Evolutionary conservation across 35 echinoderm and acorn worm species (phyloP).

Genomic region (Apostichopus californicus): DNA sequence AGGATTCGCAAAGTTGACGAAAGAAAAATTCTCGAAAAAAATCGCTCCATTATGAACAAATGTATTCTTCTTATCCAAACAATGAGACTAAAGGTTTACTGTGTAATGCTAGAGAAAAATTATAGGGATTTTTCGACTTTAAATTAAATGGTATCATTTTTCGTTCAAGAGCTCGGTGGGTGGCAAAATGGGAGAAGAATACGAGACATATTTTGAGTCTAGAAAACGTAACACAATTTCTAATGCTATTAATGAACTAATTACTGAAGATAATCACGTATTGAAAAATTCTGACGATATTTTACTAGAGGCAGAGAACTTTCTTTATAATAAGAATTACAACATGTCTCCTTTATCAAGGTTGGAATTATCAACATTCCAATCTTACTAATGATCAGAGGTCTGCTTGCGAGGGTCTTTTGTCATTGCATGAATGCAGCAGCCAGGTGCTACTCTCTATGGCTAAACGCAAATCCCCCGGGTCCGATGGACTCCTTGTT

Average conservation of each 20-base stretch:
- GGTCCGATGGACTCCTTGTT: neutral
- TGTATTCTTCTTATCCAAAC: neutral
- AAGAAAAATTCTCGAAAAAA: neutral
- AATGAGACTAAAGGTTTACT: neutral
- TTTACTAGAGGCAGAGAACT: no score
- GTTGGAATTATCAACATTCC: conserved; percentile 24
- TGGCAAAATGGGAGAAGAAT: neutral
- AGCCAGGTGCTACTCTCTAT: neutral
- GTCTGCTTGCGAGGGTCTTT: neutral
- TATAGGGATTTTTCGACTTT: neutral
- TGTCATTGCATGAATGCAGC: neutral
- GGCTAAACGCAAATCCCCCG: neutral
- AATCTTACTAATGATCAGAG: neutral
- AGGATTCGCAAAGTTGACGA: conserved; percentile 4
- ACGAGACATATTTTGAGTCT: neutral
- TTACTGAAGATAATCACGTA: neutral
- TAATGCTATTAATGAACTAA: conserved; percentile 14
- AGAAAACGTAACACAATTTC: conserved; percentile 23
- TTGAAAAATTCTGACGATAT: neutral
- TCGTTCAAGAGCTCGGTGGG: conserved; percentile 3
- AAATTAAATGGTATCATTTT: neutral
- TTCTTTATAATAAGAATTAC: neutral
- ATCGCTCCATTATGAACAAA: neutral
- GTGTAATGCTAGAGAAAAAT: neutral
- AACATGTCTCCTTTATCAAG: conserved; percentile 2